A percentile compares a stretch with the other conserved stretches of the same genome.
These are phyloP conservation scores for Tympanoctomys barrerae DNA, from an alignment of 2,797 vertebrate species.

Conservation along the genomic window DNA sequence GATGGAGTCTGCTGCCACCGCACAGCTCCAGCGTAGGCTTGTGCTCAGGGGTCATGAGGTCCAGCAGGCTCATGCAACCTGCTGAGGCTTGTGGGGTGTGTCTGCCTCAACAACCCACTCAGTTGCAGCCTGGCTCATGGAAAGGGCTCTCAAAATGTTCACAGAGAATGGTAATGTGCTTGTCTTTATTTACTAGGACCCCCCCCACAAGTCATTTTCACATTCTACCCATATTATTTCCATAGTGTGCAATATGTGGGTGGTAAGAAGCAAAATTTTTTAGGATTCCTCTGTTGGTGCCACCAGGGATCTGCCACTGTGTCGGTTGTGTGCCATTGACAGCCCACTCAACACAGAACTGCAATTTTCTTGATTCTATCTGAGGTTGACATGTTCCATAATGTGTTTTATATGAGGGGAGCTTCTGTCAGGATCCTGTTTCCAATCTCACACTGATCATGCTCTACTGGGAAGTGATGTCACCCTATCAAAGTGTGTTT, in stretches of 20 bases:
- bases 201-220: conserved; percentile 12
- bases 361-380: conserved; percentile 47
- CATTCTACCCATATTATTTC: conserved; percentile 44
- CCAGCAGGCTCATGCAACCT: background rate
- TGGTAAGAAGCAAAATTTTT: background rate
- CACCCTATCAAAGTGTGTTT: background rate
- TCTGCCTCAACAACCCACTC: background rate
- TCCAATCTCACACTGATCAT: accelerated
- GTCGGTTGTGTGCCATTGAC: conserved; percentile 59
- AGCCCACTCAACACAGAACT: conserved; percentile 66
- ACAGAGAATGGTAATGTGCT: accelerated
- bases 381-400: background rate
- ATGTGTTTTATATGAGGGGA: background rate
- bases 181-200: background rate
- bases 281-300: background rate
- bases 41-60: background rate
- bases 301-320: conserved; percentile 40
- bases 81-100: background rate
- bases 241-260: background rate
- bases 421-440: background rate
- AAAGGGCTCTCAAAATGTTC: background rate
- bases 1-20: background rate
- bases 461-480: background rate
- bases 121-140: background rate
- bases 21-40: accelerated